Conservation (phyloP, 2,888 invertebrate genomes). For the Bimastos eiseni region DNA sequence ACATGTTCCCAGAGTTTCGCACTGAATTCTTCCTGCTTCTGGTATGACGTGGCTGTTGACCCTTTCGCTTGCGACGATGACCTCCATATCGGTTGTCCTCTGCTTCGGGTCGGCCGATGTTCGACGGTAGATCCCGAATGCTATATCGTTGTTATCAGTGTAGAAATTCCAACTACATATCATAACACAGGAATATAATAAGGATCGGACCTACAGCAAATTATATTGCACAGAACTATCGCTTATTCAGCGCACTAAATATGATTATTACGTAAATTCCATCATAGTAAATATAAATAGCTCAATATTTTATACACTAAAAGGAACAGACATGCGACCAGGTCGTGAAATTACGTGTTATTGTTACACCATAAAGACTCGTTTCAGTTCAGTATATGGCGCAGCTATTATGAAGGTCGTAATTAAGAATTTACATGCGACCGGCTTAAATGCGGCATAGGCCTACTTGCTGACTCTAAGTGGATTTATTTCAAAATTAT, state of each 20-base stretch:
- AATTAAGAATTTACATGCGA: no score
- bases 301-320: no score
- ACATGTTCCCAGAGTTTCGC: constrained; percentile 40
- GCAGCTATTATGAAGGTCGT: no score
- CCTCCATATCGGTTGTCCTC: constrained; percentile 38
- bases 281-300: neutral
- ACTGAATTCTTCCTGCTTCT: constrained; percentile 69
- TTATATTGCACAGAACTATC: neutral
- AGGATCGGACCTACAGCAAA: neutral
- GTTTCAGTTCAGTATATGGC: no score
- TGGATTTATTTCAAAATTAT: no score
- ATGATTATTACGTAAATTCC: neutral
- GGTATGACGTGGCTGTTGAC: constrained; percentile 78
- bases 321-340: no score
- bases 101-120: constrained; percentile 37
- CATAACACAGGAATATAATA: constrained; percentile 28
- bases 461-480: no score
- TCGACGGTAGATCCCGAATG: constrained; percentile 74
- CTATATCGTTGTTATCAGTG: constrained; percentile 83
- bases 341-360: no score
- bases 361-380: no score
- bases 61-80: constrained; percentile 72
- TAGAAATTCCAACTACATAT: constrained; percentile 81
- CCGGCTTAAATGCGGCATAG: no score
- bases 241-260: no score